phyloP scores from a whole-genome alignment of 2,888 invertebrate genomes.

The Drosophila histrio region DNA sequence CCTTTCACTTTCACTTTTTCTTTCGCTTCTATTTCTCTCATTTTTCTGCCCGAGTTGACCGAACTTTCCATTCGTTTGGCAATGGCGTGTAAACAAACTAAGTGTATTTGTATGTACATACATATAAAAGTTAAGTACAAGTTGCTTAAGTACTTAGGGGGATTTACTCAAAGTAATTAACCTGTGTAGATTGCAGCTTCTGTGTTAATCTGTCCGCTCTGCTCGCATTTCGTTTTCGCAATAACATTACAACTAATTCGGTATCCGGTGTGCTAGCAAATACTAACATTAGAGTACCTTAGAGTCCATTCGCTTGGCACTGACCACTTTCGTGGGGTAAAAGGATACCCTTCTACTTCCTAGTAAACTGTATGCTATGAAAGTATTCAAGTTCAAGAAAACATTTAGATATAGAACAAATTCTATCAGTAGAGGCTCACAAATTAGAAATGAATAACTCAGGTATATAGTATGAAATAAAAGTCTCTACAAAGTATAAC shows the following conservation, averaged over 20 bases:
- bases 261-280: neutral
- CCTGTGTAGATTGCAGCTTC: slow-evolving; percentile 42
- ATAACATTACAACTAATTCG: slow-evolving; percentile 38
- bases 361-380: neutral
- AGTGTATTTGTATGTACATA: slow-evolving; percentile 1
- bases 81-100: neutral
- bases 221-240: slow-evolving; percentile 11
- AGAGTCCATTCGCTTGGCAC: neutral
- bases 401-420: neutral
- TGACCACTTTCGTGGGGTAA: neutral
- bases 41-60: neutral
- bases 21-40: neutral
- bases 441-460: too few species aligned
- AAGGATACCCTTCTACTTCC: neutral
- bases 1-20: neutral
- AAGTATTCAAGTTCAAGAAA: neutral
- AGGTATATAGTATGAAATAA: too few species aligned
- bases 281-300: neutral
- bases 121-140: slow-evolving; percentile 50
- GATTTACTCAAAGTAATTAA: slow-evolving; percentile 53
- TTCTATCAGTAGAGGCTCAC: neutral
- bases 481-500: too few species aligned
- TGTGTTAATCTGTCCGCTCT: slow-evolving; percentile 17
- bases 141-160: slow-evolving; percentile 54
- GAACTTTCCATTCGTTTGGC: neutral